Base-by-base conservation (phyloP, 2,113 vertebrate genomes). In the Agelaius phoeniceus region DNA sequence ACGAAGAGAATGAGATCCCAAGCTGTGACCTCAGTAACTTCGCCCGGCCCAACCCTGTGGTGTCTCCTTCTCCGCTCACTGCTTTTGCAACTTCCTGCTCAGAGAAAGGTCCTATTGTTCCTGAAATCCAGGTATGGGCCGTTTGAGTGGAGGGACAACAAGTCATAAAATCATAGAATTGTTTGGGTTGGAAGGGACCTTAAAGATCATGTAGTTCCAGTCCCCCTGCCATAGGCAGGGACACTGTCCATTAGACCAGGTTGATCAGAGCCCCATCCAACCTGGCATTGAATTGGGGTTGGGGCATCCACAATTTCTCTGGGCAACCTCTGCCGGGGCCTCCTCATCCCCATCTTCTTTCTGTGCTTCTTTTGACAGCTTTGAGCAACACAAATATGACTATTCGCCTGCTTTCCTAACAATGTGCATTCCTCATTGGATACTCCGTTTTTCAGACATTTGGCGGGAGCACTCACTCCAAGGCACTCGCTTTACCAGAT, bases 21-120 rank as follows among this genome's bases (percentile, higher is more conserved):
- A 99, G 99, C 98, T 99, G 99, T 59, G 99, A 99, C 97, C 98
- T 99, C 90, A 99, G 99, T 98, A 99, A 98, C 97, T 99, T 99
- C 1, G 98, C 98, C 88, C 97, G 99, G n/a, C 99, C 99, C 69
- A 98, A 98, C 89, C 99, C 99, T 0, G 82, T 99, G 13, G 98
- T 99, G 63, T 98, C 99, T 5, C 99, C 99, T 0, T 99, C 99
- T 10, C 98, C 99, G 0, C 98, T 99, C 89, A 99, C 99, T 0
- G 98, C 99, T 30, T 99, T 99, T 10, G 99, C 99, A 10, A 98
- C 99, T 51, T 98, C 99, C 96, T 99, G 99, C 95, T 88, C 97
- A 0, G 99, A 99, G 81, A 98, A 99, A 90, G 99, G 99, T 17
- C 98, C 98, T 35, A 98, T 99, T 2, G 97, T 99, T 35, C 99